Conservation (phyloP, 2,113 vertebrate species). For the Odontophorus gujanensis region DNA sequence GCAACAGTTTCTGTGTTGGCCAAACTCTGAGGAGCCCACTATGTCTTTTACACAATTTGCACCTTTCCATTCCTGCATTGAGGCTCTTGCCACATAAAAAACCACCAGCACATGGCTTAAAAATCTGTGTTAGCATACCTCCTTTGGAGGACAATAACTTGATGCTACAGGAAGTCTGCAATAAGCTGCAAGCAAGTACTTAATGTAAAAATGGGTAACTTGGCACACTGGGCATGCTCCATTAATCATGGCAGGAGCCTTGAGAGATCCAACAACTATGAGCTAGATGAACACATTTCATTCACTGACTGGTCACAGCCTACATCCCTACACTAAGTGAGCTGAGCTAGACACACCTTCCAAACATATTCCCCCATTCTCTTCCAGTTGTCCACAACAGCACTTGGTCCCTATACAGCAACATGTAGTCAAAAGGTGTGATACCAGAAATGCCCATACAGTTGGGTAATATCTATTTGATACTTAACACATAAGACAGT, state of each 20-base stretch:
- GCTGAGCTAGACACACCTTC: not conserved
- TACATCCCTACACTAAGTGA: not conserved
- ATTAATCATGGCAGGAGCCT: not conserved
- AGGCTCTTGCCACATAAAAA: not conserved
- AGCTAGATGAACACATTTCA: not conserved
- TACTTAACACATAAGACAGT: not conserved
- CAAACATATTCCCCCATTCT: not conserved
- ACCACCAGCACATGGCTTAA: not conserved
- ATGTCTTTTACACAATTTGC: constrained; percentile 18
- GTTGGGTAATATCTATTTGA: not conserved
- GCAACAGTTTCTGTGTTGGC: constrained; percentile 56
- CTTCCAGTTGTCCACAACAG: not conserved
- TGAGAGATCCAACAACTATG: not conserved
- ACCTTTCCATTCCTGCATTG: not conserved
- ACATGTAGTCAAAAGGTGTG: not conserved
- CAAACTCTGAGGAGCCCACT: not conserved
- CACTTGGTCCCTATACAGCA: not conserved
- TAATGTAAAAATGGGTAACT: not conserved
- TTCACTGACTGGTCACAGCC: not conserved
- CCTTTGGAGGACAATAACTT: not conserved
- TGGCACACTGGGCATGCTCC: not conserved
- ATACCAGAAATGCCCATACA: not conserved
- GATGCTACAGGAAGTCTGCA: not conserved
- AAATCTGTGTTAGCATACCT: not conserved
- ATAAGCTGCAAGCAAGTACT: not conserved